phyloP scores from a whole-genome alignment of 2,797 vertebrate genomes.

The Sparus aurata region DNA sequence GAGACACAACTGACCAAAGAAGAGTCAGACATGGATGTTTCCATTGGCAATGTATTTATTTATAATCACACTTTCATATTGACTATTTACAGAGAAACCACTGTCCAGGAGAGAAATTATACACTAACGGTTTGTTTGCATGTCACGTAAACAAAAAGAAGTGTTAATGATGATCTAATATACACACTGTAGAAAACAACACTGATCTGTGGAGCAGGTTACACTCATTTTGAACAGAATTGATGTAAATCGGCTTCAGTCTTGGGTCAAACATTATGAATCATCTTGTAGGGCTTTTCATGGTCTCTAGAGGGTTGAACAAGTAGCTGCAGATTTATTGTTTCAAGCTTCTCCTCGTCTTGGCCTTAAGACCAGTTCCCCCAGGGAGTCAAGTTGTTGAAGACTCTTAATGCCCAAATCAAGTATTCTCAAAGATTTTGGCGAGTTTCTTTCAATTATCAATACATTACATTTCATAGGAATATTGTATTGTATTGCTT shows the following conservation, averaged over 20 bases:
- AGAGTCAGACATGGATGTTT: conserved; percentile 19
- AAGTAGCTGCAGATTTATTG: background rate
- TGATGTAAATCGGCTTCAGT: background rate
- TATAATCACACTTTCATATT: conserved; percentile 75
- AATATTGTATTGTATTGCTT: background rate
- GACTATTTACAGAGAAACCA: conserved; percentile 80
- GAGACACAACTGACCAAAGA: background rate
- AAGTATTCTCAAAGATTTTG: background rate
- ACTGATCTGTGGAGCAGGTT: background rate
- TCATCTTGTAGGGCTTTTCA: background rate
- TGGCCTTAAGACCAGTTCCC: conserved; percentile 1
- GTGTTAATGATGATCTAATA: background rate
- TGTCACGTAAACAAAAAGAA: conserved; percentile 22
- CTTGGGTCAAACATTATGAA: background rate
- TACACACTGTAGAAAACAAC: conserved; percentile 39
- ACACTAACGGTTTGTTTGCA: conserved; percentile 47
- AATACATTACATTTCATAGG: background rate
- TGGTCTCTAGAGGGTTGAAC: background rate
- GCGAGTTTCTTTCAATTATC: background rate
- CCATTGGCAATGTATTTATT: conserved; percentile 78
- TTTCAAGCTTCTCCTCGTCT: conserved; percentile 13
- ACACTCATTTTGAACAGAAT: conserved; percentile 1
- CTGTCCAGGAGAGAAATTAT: conserved; percentile 56
- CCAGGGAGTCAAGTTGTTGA: background rate
- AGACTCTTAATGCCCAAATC: background rate